Evolutionary conservation across 2,888 invertebrate species (phyloP), one percentile per base, ranked within the genome.

Genomic region (Phorcus lineatus): DNA sequence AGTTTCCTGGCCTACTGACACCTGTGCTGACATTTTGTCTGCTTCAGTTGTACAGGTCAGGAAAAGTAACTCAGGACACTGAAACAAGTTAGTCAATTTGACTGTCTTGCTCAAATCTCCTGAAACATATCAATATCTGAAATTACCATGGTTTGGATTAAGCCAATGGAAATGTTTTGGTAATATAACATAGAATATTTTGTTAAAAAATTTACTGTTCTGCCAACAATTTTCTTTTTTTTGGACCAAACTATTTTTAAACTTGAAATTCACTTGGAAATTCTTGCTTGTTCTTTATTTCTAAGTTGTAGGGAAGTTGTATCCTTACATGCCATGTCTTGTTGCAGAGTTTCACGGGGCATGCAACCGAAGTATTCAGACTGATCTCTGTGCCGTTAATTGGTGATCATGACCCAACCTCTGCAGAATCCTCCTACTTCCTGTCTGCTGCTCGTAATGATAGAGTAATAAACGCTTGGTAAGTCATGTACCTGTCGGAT

Each of bases 391-490:
- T 91, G 52, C 86, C 85, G 13, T 74, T 82, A 55, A 16, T 57
- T n/a, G 74, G 54, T 40, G 74, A 54, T 55, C 47, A 40, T 9
- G 70, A n/a, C 52, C 66, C 80, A 22, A 84, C 86, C 52, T 82
- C 87, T 13, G 62, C 86, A 74, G 86, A 86, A 67, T 85, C 83
- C 36, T 85, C 87, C 7, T 92, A 92, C 84, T 91, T 92, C 80
- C 70, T 93, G 67, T 91, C 93, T 1, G 90, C 91, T 54, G 92
- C 93, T 54, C 67, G 86, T 31, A 90, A 90, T 84, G 93, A 93
- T 81, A 84, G 91, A 82, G 86, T 91, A 22, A 85, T 93, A 22
- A 92, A 91, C 86, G 91, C 90, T 53, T 92, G 93, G 93, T 90
- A 82, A 85, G 88, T 86, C 11, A 11, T 24, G 24, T 53, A 6